phyloP scores from a whole-genome alignment of 2,113 vertebrate genomes.

The Cyanistes caeruleus region DNA sequence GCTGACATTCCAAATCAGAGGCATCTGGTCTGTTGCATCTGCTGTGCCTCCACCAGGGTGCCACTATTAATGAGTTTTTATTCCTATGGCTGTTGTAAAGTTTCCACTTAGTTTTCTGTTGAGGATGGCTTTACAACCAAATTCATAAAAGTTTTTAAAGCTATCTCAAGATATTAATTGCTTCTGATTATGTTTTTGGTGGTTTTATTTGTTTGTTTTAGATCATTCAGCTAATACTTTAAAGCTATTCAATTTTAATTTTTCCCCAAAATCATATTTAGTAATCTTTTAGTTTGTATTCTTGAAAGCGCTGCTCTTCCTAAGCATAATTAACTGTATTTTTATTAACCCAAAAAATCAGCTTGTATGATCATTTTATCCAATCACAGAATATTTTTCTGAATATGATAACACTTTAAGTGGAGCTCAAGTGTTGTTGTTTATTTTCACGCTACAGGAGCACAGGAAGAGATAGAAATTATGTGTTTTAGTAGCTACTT shows the following conservation, averaged over 20 bases:
- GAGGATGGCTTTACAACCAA: neutral
- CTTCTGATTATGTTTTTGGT: neutral
- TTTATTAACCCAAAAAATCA: neutral
- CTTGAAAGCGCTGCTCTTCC: neutral
- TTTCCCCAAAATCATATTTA: neutral
- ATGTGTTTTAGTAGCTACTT: neutral
- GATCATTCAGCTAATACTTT: neutral
- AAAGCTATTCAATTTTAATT: neutral
- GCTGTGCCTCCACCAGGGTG: neutral
- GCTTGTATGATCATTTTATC: neutral
- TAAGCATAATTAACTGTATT: neutral
- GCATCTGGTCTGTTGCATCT: slow-evolving; percentile 43
- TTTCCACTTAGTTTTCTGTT: neutral
- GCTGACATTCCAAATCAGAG: neutral
- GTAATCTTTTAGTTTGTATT: neutral
- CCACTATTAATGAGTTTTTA: neutral
- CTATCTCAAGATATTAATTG: neutral
- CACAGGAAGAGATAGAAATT: neutral
- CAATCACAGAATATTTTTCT: neutral
- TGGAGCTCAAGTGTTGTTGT: neutral
- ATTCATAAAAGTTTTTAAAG: neutral
- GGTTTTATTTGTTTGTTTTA: neutral
- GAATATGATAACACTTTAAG: neutral
- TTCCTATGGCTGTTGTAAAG: neutral
- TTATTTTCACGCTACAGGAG: neutral